Evolutionary conservation across 2,113 vertebrate genomes (phyloP).

Genomic region (Protobothrops mucrosquamatus): DNA sequence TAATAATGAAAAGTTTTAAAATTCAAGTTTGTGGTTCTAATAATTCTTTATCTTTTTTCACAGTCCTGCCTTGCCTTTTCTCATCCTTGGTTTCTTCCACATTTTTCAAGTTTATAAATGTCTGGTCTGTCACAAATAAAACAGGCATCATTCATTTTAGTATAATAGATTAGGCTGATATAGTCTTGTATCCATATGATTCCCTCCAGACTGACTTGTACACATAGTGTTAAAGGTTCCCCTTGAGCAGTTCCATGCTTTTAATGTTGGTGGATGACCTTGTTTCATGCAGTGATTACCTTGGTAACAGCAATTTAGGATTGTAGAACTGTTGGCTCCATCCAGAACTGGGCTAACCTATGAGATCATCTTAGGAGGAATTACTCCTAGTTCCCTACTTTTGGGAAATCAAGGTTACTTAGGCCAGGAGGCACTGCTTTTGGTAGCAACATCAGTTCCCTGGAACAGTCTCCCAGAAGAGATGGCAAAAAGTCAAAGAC

Average conservation of each 20-base stretch:
- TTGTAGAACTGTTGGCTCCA: not conserved
- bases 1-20: not conserved
- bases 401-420: not conserved
- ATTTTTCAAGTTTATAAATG: not conserved
- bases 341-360: not conserved
- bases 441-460: not conserved
- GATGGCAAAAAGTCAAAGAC: not conserved
- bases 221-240: not conserved
- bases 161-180: not conserved
- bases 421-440: not conserved
- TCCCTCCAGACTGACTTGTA: not conserved
- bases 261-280: not conserved
- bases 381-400: not conserved
- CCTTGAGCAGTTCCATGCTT: not conserved
- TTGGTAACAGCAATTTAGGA: not conserved
- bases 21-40: not conserved
- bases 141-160: not conserved
- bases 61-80: not conserved
- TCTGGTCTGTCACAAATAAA: not conserved
- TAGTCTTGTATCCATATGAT: not conserved
- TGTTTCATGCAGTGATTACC: not conserved
- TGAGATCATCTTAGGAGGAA: not conserved
- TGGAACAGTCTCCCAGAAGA: not conserved
- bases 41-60: not conserved
- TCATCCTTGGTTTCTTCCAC: not conserved